Percentiles rank a stretch among this genome's conserved stretches.
phyloP scores from a whole-genome alignment of 2,113 vertebrate genomes.

The Toxotes chatareus region DNA sequence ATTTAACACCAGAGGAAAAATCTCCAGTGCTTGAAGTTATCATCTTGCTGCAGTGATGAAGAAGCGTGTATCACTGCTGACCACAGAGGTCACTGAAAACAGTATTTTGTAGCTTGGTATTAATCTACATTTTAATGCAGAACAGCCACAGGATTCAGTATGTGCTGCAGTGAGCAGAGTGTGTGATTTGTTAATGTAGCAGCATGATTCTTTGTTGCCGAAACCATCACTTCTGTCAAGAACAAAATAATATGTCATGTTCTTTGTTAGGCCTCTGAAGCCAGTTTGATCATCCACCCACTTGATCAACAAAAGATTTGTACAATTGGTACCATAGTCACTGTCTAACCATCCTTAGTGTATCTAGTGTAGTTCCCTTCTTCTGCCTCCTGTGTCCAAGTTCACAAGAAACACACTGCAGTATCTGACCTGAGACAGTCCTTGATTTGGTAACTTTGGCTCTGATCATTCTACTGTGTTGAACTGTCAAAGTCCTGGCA shows the following conservation, averaged over 20 bases:
- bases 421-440: constrained; percentile 28
- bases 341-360: neutral
- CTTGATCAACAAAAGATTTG: neutral
- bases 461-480: constrained; percentile 37
- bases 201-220: neutral
- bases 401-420: constrained; percentile 22
- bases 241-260: neutral
- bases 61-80: neutral
- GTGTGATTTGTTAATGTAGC: neutral
- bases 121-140: too few relatives aligned
- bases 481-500: constrained; percentile 17
- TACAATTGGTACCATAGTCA: neutral
- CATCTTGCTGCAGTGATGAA: neutral
- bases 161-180: neutral
- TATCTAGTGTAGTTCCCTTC: neutral
- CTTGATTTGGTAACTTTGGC: constrained; percentile 24
- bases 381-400: constrained; percentile 27
- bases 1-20: neutral
- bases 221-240: neutral
- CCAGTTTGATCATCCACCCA: constrained; percentile 5
- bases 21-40: neutral
- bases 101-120: too few relatives aligned
- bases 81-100: neutral
- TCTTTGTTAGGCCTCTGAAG: constrained; percentile 17
- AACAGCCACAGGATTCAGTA: too few relatives aligned